Base-by-base conservation (phyloP, 2,797 vertebrate genomes). In the Hypotaenidia okinawae region DNA sequence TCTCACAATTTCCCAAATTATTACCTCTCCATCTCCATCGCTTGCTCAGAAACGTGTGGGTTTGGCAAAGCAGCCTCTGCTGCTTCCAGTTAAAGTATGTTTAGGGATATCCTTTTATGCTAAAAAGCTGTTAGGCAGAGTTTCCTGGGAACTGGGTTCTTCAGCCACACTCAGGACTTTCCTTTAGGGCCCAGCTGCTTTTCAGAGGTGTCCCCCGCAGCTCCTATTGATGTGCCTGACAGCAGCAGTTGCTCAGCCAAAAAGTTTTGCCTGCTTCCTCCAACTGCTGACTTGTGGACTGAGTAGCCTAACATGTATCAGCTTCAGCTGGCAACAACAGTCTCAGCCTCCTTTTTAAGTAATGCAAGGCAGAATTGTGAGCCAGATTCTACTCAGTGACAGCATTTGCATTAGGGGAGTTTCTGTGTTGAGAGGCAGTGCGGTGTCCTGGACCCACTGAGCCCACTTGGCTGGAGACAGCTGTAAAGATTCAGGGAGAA, bases 281-380 rank as follows among this genome's bases (percentile, higher is more conserved):
- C 23, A 41, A 1, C 21, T 16, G 27, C 8, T 2, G 1, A 30
- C 45, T 47, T 63, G 35, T 0, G 5, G 72, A 13, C 16, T 15
- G 43, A 77, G 10, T 39, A 82, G 39, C 27, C 37, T 39, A 49
- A 68, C 1, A 16, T 27, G 8, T 7, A 73, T 25, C 25, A 70
- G 12, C 7, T 78, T 52, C 75, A 69, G 22, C 5, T 55, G 47
- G 51, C 49, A 68, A 75, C 47, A 15, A 75, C 16, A 16, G 18
- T 64, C 24, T 37, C 37, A 37, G 37, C 11, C 10, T 11, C 18
- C 25, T 16, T 87, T 86, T 79, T 67, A 73, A 82, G 39, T 30
- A 64, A 73, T 74, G 5, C 17, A 75, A 54, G 28, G 37, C 32
- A 78, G 70, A 70, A 11, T 18, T 7, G 30, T 68, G 45, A 64